A percentile compares a stretch with the other conserved stretches of the same genome.
Conservation (phyloP, 2,888 invertebrate species). For the Candidula unifasciata region DNA sequence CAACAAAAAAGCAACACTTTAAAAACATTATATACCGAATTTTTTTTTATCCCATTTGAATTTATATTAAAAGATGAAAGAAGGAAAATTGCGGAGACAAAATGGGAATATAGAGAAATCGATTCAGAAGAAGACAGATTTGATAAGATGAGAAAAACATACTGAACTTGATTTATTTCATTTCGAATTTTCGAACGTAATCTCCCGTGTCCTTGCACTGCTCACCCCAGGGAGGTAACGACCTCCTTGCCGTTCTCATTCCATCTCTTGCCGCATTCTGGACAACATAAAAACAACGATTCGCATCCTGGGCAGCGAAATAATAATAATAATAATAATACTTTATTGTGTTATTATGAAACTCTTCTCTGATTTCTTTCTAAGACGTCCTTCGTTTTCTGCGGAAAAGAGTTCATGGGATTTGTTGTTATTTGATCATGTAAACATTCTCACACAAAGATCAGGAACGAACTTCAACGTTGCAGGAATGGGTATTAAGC, state of each 20-base stretch:
- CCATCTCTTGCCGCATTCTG: not conserved
- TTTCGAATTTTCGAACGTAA: conserved; percentile 34
- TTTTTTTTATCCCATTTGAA: not conserved
- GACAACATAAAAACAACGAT: not conserved
- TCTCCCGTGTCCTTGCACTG: conserved; percentile 28
- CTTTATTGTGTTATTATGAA: not conserved
- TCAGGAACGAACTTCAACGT: no score
- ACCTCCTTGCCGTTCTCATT: conserved; percentile 13
- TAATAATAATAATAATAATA: conserved; percentile 18
- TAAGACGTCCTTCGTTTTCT: no score
- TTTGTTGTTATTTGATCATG: no score
- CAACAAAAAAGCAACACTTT: conserved; percentile 11
- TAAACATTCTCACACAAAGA: no score
- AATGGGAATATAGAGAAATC: conserved; percentile 31
- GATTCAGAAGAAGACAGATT: conserved; percentile 39
- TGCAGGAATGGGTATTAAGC: no score
- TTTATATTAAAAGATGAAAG: conserved; percentile 14
- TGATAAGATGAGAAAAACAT: conserved; percentile 50
- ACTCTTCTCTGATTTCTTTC: not conserved
- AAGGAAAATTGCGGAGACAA: conserved; percentile 22
- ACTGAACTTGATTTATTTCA: conserved; percentile 44
- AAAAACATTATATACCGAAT: conserved; percentile 10
- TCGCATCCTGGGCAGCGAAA: not conserved
- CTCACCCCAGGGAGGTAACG: conserved; percentile 19
- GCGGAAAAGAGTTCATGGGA: no score